These are phyloP conservation scores for Gibbula magus DNA, from an alignment of 2,888 invertebrate genomes.

Conservation along the genomic window DNA sequence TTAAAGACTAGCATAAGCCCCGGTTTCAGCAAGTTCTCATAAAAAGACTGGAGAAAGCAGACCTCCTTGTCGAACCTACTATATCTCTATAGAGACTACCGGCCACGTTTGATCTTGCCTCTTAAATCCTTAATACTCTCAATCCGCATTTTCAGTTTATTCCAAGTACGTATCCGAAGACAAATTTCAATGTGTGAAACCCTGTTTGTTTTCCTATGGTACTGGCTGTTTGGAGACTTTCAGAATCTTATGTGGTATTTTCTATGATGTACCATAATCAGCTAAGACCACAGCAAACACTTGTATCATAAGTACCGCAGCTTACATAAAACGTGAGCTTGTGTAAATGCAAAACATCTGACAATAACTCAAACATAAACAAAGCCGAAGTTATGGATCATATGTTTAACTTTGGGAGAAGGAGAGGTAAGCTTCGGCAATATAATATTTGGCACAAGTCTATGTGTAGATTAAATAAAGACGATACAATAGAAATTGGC, in stretches of 20 bases:
- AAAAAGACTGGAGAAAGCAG: too few relatives aligned
- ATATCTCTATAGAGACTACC: too few relatives aligned
- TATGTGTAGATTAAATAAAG: background rate
- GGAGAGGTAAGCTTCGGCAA: background rate
- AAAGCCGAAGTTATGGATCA: background rate
- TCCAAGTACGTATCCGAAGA: background rate
- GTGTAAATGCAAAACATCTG: background rate
- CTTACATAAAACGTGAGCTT: constrained; percentile 20
- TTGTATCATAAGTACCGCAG: background rate
- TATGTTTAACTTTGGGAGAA: background rate
- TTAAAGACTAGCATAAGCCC: too few relatives aligned
- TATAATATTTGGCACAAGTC: background rate
- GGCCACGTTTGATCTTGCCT: too few relatives aligned
- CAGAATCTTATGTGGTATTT: background rate
- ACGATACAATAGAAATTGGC: background rate
- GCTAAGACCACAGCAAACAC: background rate
- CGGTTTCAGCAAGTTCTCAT: too few relatives aligned
- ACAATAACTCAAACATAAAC: background rate
- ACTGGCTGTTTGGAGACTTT: too few relatives aligned
- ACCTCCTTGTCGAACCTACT: too few relatives aligned
- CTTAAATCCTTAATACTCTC: background rate
- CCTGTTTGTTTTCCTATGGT: background rate
- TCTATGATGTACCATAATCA: background rate
- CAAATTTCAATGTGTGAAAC: background rate
- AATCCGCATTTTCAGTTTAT: background rate